Evolutionary conservation across 2,888 invertebrate species (phyloP).

Genomic region (Galerucella pusilla): DNA sequence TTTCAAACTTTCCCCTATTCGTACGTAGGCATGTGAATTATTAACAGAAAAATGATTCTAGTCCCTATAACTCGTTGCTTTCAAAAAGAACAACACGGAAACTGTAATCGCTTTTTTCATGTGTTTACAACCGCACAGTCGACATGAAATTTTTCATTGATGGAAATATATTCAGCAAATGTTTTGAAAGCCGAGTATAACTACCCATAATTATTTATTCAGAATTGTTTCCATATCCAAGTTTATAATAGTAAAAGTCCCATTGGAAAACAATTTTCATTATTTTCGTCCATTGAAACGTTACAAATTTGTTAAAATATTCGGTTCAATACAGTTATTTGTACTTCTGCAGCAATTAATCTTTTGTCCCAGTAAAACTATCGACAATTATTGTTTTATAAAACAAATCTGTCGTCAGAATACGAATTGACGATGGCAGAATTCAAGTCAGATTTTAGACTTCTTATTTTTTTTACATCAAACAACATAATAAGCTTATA

Average conservation of each 20-base stretch:
- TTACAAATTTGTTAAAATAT: background rate
- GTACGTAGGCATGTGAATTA: too few relatives aligned
- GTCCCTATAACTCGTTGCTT: background rate
- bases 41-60: background rate
- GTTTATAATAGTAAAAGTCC: background rate
- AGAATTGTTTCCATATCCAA: background rate
- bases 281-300: background rate
- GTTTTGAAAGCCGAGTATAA: background rate
- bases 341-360: background rate
- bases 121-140: background rate
- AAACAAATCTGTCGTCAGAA: too few relatives aligned
- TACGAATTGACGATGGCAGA: too few relatives aligned
- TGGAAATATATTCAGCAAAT: too few relatives aligned
- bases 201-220: background rate
- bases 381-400: background rate
- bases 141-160: background rate
- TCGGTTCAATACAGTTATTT: background rate
- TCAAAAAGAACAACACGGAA: background rate
- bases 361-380: background rate
- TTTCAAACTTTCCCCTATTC: too few relatives aligned
- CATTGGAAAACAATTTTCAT: background rate
- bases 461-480: too few relatives aligned
- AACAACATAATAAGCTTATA: too few relatives aligned
- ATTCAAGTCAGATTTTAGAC: too few relatives aligned
- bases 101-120: background rate